Conservation (phyloP, 2,797 vertebrate species). For the Neopelma chrysocephalum region DNA sequence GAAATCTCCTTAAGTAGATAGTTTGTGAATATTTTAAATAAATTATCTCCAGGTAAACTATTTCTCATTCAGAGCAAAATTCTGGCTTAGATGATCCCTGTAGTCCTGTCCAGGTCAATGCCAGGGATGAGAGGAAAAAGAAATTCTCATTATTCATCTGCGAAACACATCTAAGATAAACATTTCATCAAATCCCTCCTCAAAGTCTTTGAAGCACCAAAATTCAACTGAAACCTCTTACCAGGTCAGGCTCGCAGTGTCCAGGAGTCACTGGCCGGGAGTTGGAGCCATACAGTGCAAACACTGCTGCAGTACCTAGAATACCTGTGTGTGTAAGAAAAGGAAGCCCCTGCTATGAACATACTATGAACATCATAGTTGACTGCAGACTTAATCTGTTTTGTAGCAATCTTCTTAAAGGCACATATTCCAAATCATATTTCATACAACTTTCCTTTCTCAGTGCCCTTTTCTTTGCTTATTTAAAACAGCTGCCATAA, state of each 20-base stretch:
- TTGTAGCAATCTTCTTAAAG: neutral
- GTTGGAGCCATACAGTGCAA: accelerated
- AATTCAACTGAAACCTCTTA: neutral
- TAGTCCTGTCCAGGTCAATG: neutral
- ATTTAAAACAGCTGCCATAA: neutral
- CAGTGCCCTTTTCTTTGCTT: neutral
- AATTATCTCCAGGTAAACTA: neutral
- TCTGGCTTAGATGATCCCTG: accelerated
- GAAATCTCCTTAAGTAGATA: neutral
- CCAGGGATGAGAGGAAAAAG: neutral
- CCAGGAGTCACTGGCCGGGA: neutral
- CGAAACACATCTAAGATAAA: neutral
- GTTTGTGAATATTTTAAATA: neutral
- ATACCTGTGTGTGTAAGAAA: neutral
- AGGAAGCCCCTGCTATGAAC: neutral
- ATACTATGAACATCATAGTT: neutral
- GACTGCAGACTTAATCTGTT: neutral
- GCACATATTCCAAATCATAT: neutral
- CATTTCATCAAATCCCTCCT: neutral
- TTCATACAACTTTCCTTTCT: neutral
- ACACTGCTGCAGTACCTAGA: neutral
- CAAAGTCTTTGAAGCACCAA: neutral
- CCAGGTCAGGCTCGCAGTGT: neutral
- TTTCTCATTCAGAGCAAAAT: neutral
- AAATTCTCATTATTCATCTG: neutral